A percentile compares a stretch with the other conserved stretches of the same genome.
Conservation (phyloP, 2,113 vertebrate species). For the Columba livia region DNA sequence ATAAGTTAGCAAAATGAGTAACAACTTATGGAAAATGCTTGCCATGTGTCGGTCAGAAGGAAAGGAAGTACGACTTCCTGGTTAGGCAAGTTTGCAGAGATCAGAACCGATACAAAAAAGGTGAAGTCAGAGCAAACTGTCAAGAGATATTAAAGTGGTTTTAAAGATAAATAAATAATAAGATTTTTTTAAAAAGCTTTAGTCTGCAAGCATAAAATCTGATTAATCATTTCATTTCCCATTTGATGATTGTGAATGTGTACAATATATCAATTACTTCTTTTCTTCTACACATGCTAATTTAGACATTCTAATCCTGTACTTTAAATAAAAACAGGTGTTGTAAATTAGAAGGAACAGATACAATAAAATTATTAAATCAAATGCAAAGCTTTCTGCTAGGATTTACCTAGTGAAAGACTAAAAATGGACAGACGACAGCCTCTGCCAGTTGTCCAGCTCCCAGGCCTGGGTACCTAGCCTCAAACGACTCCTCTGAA, state of each 20-base stretch:
- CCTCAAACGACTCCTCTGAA: not conserved
- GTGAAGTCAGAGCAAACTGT: slow-evolving; percentile 32
- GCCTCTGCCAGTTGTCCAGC: not conserved
- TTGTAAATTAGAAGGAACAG: not conserved
- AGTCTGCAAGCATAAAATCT: not conserved
- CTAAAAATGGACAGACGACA: not conserved
- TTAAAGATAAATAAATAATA: not conserved
- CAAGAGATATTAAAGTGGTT: slow-evolving; percentile 11
- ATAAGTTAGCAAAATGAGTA: slow-evolving; percentile 13
- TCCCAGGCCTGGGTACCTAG: not conserved
- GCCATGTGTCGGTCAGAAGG: slow-evolving; percentile 51
- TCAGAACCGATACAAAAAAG: slow-evolving; percentile 24
- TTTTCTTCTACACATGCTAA: not conserved
- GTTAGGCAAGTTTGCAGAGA: slow-evolving; percentile 2
- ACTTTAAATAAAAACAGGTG: not conserved
- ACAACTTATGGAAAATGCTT: slow-evolving; percentile 33
- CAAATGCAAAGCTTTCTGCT: not conserved
- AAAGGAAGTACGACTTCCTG: slow-evolving; percentile 52
- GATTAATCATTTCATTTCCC: not conserved
- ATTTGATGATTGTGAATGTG: not conserved
- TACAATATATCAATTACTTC: not conserved
- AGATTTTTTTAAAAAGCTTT: not conserved
- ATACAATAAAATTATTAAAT: not conserved
- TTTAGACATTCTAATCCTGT: not conserved
- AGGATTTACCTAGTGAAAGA: not conserved